phyloP scores from a whole-genome alignment of 2,888 invertebrate species.

The Drosophila pseudotalamancana region DNA sequence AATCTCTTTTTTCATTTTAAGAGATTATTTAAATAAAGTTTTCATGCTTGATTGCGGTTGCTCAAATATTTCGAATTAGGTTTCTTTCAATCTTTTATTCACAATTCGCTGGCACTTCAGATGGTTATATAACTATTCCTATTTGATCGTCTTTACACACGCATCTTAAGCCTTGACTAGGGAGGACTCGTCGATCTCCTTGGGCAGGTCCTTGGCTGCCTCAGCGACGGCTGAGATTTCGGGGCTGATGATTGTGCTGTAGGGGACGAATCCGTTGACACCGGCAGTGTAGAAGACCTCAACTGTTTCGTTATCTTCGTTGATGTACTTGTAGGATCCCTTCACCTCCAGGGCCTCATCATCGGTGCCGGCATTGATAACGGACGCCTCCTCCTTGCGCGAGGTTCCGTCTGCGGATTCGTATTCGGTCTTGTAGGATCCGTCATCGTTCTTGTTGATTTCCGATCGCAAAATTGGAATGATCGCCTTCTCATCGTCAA shows the following conservation, averaged over 20 bases:
- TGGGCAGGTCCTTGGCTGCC: conserved; percentile 80
- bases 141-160: too few relatives aligned
- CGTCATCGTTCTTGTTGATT: conserved; percentile 66
- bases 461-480: conserved; percentile 77
- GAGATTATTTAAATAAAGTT: too few relatives aligned
- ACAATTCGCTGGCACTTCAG: conserved; percentile 17
- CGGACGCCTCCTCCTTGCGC: conserved; percentile 71
- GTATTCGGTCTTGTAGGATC: conserved; percentile 72
- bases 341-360: conserved; percentile 73
- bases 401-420: conserved; percentile 76
- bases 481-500: conserved; percentile 36
- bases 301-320: conserved; percentile 77
- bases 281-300: conserved; percentile 83
- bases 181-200: background rate
- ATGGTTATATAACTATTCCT: conserved; percentile 16
- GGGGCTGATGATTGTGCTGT: conserved; percentile 74
- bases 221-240: conserved; percentile 81
- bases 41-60: background rate
- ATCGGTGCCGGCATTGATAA: conserved; percentile 71
- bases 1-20: background rate
- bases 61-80: background rate
- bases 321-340: conserved; percentile 82
- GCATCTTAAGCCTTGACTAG: conserved; percentile 6
- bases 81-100: conserved; percentile 1
- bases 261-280: conserved; percentile 82